These are phyloP conservation scores for Varanus komodoensis DNA, from an alignment of 2,113 vertebrate species.

Conservation along the genomic window DNA sequence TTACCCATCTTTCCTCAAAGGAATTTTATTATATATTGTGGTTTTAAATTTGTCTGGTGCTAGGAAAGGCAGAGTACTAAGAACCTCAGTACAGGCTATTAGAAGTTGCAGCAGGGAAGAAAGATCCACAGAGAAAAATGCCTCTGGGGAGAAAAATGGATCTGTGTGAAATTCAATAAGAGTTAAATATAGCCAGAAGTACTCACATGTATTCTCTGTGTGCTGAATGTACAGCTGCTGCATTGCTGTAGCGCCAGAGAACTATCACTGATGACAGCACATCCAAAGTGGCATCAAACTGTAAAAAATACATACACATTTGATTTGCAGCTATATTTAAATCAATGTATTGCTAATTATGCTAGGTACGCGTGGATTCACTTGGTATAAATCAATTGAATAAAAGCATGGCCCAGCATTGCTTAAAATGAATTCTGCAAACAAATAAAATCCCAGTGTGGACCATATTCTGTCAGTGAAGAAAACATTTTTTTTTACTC, in stretches of 20 bases:
- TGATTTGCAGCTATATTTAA: conserved; percentile 11
- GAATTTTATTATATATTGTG: not conserved
- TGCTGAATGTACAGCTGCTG: conserved; percentile 95
- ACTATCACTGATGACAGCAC: conserved; percentile 96
- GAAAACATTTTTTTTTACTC: not conserved
- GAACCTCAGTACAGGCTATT: not conserved
- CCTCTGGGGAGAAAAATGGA: not conserved
- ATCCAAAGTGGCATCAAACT: conserved; percentile 97
- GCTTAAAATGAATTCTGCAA: conserved; percentile 14
- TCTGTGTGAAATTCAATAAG: not conserved
- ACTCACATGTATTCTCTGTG: conserved; percentile 98
- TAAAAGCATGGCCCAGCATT: conserved; percentile 31
- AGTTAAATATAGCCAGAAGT: conserved; percentile 36
- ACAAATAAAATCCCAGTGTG: conserved; percentile 13
- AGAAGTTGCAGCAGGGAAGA: not conserved
- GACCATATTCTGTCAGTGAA: conserved; percentile 4
- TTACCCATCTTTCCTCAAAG: not conserved
- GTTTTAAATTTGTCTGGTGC: not conserved
- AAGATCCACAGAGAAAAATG: not conserved
- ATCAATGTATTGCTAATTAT: conserved; percentile 28
- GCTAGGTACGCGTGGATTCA: conserved; percentile 24
- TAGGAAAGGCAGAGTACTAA: not conserved
- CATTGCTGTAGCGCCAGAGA: conserved; percentile 98
- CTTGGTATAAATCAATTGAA: conserved; percentile 39
- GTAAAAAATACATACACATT: conserved; percentile 61